phyloP scores from a whole-genome alignment of 2,113 vertebrate genomes.

The Sterna hirundo region DNA sequence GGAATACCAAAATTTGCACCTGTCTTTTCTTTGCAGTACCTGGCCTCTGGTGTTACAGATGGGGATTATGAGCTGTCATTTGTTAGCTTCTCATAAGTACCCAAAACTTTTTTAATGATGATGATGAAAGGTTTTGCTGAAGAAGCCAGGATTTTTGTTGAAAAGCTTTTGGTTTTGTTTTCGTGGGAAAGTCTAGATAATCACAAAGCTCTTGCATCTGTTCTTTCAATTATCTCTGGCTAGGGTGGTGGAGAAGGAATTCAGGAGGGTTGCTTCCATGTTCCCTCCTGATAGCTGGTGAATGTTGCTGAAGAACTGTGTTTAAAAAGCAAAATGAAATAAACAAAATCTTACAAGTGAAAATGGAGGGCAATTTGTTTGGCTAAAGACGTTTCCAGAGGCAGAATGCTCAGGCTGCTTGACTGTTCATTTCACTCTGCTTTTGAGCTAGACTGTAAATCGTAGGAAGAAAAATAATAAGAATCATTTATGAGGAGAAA shows the following conservation, averaged over 20 bases:
- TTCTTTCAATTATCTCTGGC: background rate
- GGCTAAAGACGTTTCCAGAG: background rate
- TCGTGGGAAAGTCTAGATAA: background rate
- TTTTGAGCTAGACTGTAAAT: background rate
- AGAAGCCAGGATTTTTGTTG: constrained; percentile 1
- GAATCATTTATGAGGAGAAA: background rate
- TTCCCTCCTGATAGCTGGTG: background rate
- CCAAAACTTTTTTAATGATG: constrained; percentile 30
- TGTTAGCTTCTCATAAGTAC: constrained; percentile 13
- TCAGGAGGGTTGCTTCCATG: background rate
- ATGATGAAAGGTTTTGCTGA: constrained; percentile 39
- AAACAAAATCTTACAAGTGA: background rate
- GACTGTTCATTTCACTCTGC: background rate
- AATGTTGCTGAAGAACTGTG: background rate
- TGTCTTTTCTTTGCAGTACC: constrained; percentile 13
- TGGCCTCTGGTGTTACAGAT: constrained; percentile 45
- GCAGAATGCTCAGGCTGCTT: background rate
- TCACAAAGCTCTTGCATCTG: background rate
- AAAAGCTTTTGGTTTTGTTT: constrained; percentile 6
- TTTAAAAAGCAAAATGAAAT: background rate
- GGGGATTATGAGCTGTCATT: constrained; percentile 57
- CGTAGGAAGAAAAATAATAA: background rate
- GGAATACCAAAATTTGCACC: constrained; percentile 25
- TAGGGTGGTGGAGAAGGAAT: background rate
- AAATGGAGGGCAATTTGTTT: background rate